Evolutionary conservation across 2,113 vertebrate species (phyloP).

Genomic region (Peromyscus californicus): DNA sequence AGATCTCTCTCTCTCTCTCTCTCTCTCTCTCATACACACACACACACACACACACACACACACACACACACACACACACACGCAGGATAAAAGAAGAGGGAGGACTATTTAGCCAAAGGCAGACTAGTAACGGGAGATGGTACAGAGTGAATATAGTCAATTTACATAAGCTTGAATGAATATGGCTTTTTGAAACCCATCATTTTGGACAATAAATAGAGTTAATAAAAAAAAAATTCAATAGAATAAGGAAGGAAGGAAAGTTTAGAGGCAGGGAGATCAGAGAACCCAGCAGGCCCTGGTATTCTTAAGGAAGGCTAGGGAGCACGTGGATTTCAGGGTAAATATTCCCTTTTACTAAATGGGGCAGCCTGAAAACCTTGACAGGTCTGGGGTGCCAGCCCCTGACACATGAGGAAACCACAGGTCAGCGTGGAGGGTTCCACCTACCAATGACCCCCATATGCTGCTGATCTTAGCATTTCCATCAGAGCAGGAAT

Average conservation of each 20-base stretch:
- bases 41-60: not conserved
- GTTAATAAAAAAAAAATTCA: not conserved
- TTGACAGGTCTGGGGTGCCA: not conserved
- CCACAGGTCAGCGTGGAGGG: not conserved
- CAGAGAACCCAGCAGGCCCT: not conserved
- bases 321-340: not conserved
- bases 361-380: not conserved
- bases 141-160: not conserved
- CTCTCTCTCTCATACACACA: too few species aligned
- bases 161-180: not conserved
- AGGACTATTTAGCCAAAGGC: not conserved
- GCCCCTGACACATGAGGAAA: not conserved
- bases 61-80: not conserved
- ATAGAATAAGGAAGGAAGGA: not conserved
- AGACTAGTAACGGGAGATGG: not conserved
- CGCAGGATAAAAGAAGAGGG: accelerated
- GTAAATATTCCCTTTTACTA: not conserved
- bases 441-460: not conserved
- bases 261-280: not conserved
- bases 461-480: not conserved
- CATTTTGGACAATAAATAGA: not conserved
- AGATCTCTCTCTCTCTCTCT: too few species aligned
- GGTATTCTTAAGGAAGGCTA: not conserved
- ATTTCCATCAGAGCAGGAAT: too few species aligned
- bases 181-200: not conserved